A percentile compares a stretch with the other conserved stretches of the same genome.
Conservation (phyloP, 2,888 invertebrate species). For the Leistus spinibarbis region DNA sequence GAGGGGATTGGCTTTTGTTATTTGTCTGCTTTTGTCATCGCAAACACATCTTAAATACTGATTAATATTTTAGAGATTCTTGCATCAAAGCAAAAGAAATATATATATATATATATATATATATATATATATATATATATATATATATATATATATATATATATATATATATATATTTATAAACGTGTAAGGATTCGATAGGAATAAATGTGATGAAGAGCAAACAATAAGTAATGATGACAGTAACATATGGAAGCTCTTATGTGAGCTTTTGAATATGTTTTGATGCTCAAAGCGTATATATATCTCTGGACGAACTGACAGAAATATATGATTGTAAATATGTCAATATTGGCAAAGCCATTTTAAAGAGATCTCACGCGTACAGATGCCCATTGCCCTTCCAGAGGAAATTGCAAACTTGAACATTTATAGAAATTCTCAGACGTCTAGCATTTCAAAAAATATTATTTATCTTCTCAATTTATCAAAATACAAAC, state of each 20-base stretch:
- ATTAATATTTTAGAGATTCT: too few relatives aligned
- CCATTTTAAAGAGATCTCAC: constrained; percentile 18
- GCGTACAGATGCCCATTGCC: constrained; percentile 4
- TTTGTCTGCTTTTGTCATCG: too few relatives aligned
- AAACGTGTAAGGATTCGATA: background rate
- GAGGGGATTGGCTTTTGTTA: too few relatives aligned
- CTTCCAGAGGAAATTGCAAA: constrained; percentile 9
- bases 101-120: too few relatives aligned
- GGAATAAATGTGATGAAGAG: background rate
- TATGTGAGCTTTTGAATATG: constrained; percentile 29
- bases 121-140: too few relatives aligned
- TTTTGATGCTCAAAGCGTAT: constrained; percentile 23
- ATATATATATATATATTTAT: too few relatives aligned
- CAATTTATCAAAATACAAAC: background rate
- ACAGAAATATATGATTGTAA: constrained; percentile 30
- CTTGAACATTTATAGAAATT: constrained; percentile 14
- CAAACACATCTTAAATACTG: too few relatives aligned
- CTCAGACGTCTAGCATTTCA: background rate
- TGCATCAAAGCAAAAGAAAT: too few relatives aligned
- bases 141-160: too few relatives aligned
- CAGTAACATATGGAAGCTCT: constrained; percentile 30
- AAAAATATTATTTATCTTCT: background rate
- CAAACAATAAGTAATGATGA: constrained; percentile 29
- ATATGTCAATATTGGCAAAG: constrained; percentile 28
- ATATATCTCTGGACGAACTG: background rate